Conservation (phyloP, 1,140 invertebrate genomes). For the Drosophila seguyi region DNA sequence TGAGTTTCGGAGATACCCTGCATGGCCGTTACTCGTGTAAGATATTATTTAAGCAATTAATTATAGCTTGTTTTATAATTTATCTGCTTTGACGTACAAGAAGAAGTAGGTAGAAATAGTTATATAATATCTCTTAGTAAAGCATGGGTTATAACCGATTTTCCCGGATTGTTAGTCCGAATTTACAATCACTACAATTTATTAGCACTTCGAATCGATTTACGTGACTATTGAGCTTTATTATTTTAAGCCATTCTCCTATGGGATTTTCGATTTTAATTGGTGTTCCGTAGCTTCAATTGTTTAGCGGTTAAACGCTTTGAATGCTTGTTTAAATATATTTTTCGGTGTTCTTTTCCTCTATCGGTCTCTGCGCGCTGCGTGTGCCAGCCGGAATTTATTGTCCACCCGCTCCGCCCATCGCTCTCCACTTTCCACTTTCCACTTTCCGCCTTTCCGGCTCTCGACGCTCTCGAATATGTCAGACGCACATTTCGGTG, state of each 20-base stretch:
- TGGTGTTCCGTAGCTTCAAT: constrained; percentile 54
- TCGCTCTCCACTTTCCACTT: constrained; percentile 31
- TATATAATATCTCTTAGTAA: background rate
- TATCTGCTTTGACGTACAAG: background rate
- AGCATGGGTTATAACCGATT: background rate
- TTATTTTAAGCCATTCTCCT: background rate
- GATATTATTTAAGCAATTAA: background rate
- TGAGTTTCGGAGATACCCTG: constrained; percentile 11
- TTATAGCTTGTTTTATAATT: background rate
- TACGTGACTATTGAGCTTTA: background rate
- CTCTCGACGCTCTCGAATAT: constrained; percentile 49
- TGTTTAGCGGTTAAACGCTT: constrained; percentile 74
- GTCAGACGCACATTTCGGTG: constrained; percentile 63
- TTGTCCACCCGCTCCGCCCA: constrained; percentile 16
- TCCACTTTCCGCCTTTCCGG: constrained; percentile 18
- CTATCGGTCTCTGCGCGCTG: constrained; percentile 16
- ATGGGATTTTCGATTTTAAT: background rate
- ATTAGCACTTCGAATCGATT: background rate
- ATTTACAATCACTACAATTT: background rate
- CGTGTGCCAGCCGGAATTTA: constrained; percentile 41
- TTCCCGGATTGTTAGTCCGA: too few relatives aligned
- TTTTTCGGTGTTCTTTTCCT: constrained; percentile 4
- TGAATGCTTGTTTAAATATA: constrained; percentile 51
- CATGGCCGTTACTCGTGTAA: background rate
- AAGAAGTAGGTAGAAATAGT: background rate